Conservation (phyloP, 1,140 invertebrate species). For the Drosophila repleta region DNA sequence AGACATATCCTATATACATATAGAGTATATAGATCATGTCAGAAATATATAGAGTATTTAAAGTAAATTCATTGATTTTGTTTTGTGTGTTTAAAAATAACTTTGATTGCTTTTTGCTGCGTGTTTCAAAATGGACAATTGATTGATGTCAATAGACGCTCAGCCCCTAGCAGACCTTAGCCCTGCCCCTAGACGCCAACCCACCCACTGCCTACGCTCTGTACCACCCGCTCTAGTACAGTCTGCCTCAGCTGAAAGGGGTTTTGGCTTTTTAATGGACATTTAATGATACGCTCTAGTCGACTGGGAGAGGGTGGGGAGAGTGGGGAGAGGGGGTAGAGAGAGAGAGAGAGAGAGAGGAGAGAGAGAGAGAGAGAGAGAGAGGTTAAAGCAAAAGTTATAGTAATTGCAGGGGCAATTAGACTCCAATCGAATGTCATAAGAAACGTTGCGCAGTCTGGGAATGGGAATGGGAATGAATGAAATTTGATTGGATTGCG, state of each 20-base stretch:
- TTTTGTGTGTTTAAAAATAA: slow-evolving; percentile 14
- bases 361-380: no score
- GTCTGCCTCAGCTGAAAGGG: background rate
- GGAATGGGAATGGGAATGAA: background rate
- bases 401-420: slow-evolving; percentile 53
- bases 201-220: background rate
- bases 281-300: slow-evolving; percentile 47
- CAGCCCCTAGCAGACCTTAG: no score
- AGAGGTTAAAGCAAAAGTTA: slow-evolving; percentile 20
- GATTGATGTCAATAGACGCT: slow-evolving; percentile 38
- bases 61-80: background rate
- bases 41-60: background rate
- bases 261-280: slow-evolving; percentile 46
- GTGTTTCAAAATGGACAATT: slow-evolving; percentile 41
- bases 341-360: no score
- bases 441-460: slow-evolving; percentile 26
- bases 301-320: background rate
- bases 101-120: slow-evolving; percentile 7
- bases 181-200: no score
- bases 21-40: background rate
- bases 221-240: no score
- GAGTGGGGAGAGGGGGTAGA: no score
- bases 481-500: background rate
- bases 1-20: no score
- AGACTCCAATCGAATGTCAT: slow-evolving; percentile 66